phyloP scores from a whole-genome alignment of 2,888 invertebrate genomes.

The Archaeoteleia sp. region DNA sequence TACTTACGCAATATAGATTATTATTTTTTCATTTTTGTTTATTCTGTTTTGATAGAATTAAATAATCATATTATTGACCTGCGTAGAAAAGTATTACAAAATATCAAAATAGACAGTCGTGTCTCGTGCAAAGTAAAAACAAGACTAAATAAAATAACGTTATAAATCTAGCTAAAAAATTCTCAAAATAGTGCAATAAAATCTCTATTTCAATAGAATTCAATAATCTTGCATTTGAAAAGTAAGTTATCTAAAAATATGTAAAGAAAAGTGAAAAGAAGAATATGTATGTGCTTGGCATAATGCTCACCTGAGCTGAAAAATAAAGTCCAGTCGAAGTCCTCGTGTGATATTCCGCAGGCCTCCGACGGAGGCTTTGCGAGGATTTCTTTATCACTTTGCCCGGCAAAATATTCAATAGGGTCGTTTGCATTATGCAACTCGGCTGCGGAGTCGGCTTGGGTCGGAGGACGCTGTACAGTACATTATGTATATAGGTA shows the following conservation, averaged over 20 bases:
- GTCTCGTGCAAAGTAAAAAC: too few relatives aligned
- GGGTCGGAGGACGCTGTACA: constrained; percentile 44
- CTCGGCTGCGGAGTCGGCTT: constrained; percentile 54
- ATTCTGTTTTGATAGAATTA: too few relatives aligned
- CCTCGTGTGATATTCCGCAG: constrained; percentile 61
- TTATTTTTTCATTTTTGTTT: too few relatives aligned
- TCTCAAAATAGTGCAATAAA: too few relatives aligned
- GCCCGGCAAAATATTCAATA: constrained; percentile 68
- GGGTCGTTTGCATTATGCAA: constrained; percentile 69
- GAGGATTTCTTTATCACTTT: constrained; percentile 70
- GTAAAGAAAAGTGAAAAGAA: constrained; percentile 36
- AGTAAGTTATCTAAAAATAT: constrained; percentile 11
- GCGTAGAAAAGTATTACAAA: too few relatives aligned
- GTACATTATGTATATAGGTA: constrained; percentile 52
- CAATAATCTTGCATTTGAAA: too few relatives aligned
- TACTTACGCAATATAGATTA: too few relatives aligned
- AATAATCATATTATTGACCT: too few relatives aligned
- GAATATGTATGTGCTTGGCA: constrained; percentile 36
- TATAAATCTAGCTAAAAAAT: too few relatives aligned
- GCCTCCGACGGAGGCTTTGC: constrained; percentile 62
- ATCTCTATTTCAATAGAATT: too few relatives aligned
- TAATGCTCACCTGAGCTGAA: constrained; percentile 45
- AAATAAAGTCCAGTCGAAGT: constrained; percentile 46
- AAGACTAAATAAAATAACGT: too few relatives aligned
- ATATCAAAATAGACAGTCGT: too few relatives aligned